These are phyloP conservation scores for Meghimatium bilineatum DNA, from an alignment of 2,888 invertebrate genomes.

Conservation along the genomic window DNA sequence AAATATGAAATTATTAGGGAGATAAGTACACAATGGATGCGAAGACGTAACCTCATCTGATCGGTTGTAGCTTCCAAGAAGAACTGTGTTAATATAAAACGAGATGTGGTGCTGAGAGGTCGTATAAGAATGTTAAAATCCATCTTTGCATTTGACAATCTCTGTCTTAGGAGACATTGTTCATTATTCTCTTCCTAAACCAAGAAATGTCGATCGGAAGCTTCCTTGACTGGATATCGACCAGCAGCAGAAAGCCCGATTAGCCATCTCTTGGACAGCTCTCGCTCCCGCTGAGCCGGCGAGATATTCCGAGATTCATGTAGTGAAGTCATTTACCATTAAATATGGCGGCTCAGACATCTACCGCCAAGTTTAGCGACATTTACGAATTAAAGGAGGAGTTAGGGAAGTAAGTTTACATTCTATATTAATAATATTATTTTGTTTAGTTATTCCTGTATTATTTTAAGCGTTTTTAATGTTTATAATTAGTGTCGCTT, in stretches of 20 bases:
- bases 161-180: neutral
- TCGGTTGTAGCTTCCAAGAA: no score
- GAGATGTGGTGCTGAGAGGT: no score
- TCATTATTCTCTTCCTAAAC: neutral
- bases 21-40: no score
- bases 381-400: conserved; percentile 99
- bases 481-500: neutral
- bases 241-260: neutral
- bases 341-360: conserved; percentile 77
- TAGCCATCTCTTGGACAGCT: conserved; percentile 31
- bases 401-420: conserved; percentile 93
- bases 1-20: no score
- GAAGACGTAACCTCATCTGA: no score
- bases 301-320: conserved; percentile 65
- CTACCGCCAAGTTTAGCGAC: conserved; percentile 98
- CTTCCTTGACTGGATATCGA: conserved; percentile 23
- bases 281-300: conserved; percentile 52
- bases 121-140: neutral
- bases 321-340: conserved; percentile 72
- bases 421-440: neutral
- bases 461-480: neutral
- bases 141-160: neutral
- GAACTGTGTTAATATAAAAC: no score
- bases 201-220: neutral
- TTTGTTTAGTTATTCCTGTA: neutral